These are phyloP conservation scores for Spodoptera picta DNA, from an alignment of 2,888 invertebrate species.

Conservation along the genomic window DNA sequence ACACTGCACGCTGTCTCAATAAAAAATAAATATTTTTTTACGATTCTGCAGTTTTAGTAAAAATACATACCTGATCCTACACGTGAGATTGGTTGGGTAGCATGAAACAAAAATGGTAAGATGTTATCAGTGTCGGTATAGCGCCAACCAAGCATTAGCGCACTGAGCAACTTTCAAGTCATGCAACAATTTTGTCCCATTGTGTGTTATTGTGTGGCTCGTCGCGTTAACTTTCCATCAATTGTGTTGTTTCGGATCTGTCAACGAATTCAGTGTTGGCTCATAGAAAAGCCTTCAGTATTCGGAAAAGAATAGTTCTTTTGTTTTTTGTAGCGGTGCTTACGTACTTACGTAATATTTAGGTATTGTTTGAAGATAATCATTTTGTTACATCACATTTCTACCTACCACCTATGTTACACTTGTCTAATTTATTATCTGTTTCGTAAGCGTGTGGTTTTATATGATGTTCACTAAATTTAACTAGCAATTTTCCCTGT, in stretches of 20 bases:
- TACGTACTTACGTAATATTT: conserved; percentile 54
- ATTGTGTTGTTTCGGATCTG: conserved; percentile 68
- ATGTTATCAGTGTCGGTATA: conserved; percentile 37
- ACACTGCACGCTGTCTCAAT: conserved; percentile 34
- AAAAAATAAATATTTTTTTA: conserved; percentile 22
- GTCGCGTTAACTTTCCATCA: conserved; percentile 73
- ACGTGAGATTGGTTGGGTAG: conserved; percentile 51
- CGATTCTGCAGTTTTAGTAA: conserved; percentile 30
- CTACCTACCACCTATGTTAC: neutral
- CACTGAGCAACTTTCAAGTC: conserved; percentile 69
- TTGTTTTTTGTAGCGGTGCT: conserved; percentile 57
- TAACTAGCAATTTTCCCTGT: neutral
- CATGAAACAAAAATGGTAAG: conserved; percentile 76
- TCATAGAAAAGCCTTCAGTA: conserved; percentile 57
- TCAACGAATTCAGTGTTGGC: conserved; percentile 67
- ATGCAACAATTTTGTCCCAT: conserved; percentile 74
- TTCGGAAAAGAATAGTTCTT: conserved; percentile 54
- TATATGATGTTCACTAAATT: neutral
- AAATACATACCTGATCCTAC: conserved; percentile 84
- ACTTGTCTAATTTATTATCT: neutral
- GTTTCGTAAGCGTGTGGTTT: neutral
- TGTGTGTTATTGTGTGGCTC: conserved; percentile 71
- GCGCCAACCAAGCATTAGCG: conserved; percentile 40
- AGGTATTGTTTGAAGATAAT: conserved; percentile 40
- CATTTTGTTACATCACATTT: conserved; percentile 21